phyloP scores from a whole-genome alignment of 1,140 invertebrate species.

The Coelopa frigida region DNA sequence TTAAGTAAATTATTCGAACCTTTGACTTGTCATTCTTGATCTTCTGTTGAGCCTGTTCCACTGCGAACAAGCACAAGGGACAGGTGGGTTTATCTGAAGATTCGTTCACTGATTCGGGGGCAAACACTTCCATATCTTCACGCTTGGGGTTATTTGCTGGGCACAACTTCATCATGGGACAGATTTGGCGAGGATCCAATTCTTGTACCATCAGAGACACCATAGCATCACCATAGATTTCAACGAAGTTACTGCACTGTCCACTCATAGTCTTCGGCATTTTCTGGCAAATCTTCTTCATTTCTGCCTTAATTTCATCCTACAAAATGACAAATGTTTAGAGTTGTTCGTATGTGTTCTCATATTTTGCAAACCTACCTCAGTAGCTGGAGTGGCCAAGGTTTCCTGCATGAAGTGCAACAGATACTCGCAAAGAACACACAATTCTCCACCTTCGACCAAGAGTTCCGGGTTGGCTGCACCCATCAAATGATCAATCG shows the following conservation, averaged over 20 bases:
- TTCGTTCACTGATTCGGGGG: slow-evolving; percentile 35
- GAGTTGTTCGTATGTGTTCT: background rate
- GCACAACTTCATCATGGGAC: slow-evolving; percentile 46
- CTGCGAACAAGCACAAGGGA: slow-evolving; percentile 73
- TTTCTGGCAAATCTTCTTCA: slow-evolving; percentile 60
- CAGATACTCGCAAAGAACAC: slow-evolving; percentile 75
- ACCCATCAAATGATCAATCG: slow-evolving; percentile 57
- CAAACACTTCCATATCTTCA: slow-evolving; percentile 46
- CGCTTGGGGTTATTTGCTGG: slow-evolving; percentile 47
- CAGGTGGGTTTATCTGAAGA: slow-evolving; percentile 54
- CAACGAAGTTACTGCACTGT: slow-evolving; percentile 67
- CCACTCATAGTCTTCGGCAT: slow-evolving; percentile 57
- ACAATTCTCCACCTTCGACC: slow-evolving; percentile 51
- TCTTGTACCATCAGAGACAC: slow-evolving; percentile 70
- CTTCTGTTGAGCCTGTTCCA: slow-evolving; percentile 51
- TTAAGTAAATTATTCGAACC: slow-evolving; percentile 6
- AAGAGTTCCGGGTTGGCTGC: slow-evolving; percentile 41
- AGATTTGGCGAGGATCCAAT: slow-evolving; percentile 63
- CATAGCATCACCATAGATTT: slow-evolving; percentile 67
- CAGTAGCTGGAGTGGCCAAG: slow-evolving; percentile 59
- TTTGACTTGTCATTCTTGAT: slow-evolving; percentile 41
- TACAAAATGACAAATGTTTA: slow-evolving; percentile 8
- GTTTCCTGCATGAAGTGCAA: slow-evolving; percentile 69
- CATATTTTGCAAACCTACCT: slow-evolving; percentile 47
- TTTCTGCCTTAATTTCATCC: slow-evolving; percentile 49